These are phyloP conservation scores for Ophion obscuratus DNA, from an alignment of 2,888 invertebrate genomes.

Conservation along the genomic window DNA sequence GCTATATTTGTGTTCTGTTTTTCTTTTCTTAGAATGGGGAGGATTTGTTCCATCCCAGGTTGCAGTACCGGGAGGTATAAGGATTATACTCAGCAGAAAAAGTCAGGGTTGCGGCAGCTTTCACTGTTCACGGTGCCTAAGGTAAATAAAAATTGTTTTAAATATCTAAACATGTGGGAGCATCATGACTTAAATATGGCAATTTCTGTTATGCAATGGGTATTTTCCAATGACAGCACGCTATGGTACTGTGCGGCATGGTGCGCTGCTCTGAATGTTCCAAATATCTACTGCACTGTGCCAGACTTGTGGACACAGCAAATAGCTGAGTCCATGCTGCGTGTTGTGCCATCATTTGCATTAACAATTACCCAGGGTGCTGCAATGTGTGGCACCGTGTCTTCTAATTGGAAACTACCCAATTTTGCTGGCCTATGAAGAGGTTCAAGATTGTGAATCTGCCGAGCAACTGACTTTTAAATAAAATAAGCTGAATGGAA, in stretches of 20 bases:
- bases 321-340: not conserved
- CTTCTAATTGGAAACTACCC: not conserved
- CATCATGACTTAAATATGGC: not conserved
- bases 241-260: not conserved
- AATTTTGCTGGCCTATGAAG: not conserved
- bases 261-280: constrained; percentile 4
- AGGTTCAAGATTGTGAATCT: no score
- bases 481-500: no score
- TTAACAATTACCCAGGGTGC: not conserved
- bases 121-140: not conserved
- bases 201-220: not conserved
- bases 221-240: constrained; percentile 17
- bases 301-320: not conserved
- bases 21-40: constrained; percentile 2
- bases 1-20: not conserved
- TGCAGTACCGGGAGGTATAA: not conserved
- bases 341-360: no score
- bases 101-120: not conserved
- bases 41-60: not conserved
- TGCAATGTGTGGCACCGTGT: not conserved
- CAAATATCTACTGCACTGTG: constrained; percentile 12
- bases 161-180: not conserved
- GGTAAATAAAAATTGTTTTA: constrained; percentile 4
- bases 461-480: no score
- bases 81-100: not conserved